phyloP scores from a whole-genome alignment of 2,113 vertebrate species.

The Coptodon rendalli region DNA sequence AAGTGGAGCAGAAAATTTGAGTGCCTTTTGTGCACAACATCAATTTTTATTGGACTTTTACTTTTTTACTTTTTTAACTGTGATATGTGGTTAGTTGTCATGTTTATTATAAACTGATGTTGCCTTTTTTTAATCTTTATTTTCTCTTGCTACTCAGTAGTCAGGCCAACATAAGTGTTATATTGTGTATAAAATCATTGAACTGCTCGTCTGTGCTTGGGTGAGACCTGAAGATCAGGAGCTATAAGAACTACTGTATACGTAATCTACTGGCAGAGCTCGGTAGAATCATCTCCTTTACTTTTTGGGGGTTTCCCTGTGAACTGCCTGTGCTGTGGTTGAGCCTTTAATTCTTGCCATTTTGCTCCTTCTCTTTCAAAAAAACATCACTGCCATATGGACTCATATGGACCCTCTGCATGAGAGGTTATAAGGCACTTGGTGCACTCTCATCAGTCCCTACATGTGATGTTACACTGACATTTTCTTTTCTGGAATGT shows the following conservation, averaged over 20 bases:
- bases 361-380: background rate
- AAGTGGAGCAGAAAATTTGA: conserved; percentile 32
- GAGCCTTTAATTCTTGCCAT: conserved; percentile 52
- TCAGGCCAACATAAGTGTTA: background rate
- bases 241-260: conserved; percentile 48
- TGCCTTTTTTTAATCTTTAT: conserved; percentile 26
- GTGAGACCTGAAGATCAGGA: background rate
- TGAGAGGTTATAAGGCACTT: conserved; percentile 49
- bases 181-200: conserved; percentile 8
- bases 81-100: conserved; percentile 42
- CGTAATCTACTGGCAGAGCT: conserved; percentile 11
- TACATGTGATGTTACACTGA: conserved; percentile 53
- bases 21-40: conserved; percentile 71
- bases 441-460: conserved; percentile 51
- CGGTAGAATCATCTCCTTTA: conserved; percentile 33
- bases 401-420: conserved; percentile 27
- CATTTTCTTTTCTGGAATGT: conserved; percentile 52
- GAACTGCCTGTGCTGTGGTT: conserved; percentile 64
- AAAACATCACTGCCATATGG: conserved; percentile 20
- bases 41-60: conserved; percentile 56
- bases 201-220: conserved; percentile 1
- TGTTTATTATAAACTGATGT: conserved; percentile 38
- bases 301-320: conserved; percentile 4
- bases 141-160: background rate
- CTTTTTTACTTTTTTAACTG: conserved; percentile 53